Evolutionary conservation across 37 sponge, comb jelly and placozoan genomes (phyloP).

Genomic region (Ephydatia muelleri): DNA sequence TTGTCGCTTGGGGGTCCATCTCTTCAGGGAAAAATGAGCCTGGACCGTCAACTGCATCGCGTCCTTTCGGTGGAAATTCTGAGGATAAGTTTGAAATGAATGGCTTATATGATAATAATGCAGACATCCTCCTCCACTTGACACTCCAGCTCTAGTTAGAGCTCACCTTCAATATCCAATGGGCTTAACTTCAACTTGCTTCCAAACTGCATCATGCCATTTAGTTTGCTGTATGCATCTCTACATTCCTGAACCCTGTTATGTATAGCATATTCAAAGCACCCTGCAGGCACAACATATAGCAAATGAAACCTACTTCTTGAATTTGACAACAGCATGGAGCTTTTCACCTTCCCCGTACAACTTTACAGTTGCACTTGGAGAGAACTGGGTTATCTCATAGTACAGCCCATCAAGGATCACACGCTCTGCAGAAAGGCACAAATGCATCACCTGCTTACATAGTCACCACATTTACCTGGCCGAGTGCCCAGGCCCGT

Average conservation of each 20-base stretch:
- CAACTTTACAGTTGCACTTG: slow-evolving; percentile 44
- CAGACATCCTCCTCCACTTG: background rate
- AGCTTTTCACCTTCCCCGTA: slow-evolving; percentile 48
- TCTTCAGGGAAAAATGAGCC: background rate
- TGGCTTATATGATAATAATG: no score
- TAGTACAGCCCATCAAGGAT: slow-evolving; percentile 75
- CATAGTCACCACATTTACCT: background rate
- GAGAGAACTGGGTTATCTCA: slow-evolving; percentile 72
- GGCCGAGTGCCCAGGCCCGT: slow-evolving; percentile 31
- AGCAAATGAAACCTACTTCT: slow-evolving; percentile 34
- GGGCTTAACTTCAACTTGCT: slow-evolving; percentile 52
- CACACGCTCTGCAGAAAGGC: slow-evolving; percentile 42
- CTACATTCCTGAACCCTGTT: slow-evolving; percentile 41
- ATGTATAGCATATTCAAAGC: no score
- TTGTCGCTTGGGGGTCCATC: slow-evolving; percentile 55
- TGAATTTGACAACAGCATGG: slow-evolving; percentile 66
- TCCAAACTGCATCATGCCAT: slow-evolving; percentile 55
- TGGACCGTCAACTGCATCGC: slow-evolving; percentile 19
- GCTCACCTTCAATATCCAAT: slow-evolving; percentile 34
- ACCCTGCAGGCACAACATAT: no score
- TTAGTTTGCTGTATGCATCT: slow-evolving; percentile 27
- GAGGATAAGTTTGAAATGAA: background rate
- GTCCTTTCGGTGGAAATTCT: slow-evolving; percentile 52
- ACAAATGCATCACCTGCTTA: background rate
- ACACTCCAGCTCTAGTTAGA: background rate